Percentiles rank a stretch among this genome's conserved stretches.
Conservation (phyloP, 2,113 vertebrate genomes). For the Erpornis zantholeuca region DNA sequence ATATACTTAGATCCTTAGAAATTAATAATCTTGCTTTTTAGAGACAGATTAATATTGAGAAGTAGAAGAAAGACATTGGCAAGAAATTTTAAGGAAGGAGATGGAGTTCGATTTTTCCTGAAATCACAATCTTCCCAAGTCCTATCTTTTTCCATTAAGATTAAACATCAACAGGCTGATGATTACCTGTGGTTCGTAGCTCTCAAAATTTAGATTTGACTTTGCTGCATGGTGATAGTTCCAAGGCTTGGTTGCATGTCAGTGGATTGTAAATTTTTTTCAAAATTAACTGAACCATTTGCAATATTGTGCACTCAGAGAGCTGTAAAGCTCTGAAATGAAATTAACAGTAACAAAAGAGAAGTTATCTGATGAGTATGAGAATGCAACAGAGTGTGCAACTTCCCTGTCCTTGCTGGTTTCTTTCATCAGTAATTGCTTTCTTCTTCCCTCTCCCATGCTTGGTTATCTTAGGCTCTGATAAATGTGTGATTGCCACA, state of each 20-base stretch:
- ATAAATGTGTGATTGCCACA: neutral
- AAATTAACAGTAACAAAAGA: constrained; percentile 9
- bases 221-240: neutral
- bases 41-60: neutral
- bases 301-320: neutral
- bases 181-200: neutral
- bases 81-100: neutral
- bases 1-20: neutral
- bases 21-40: neutral
- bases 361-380: neutral
- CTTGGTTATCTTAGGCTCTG: neutral
- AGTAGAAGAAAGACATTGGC: neutral
- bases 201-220: neutral
- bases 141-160: neutral
- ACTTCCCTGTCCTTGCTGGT: neutral
- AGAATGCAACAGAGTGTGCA: neutral
- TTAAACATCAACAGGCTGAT: neutral
- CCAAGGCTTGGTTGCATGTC: neutral
- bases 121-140: neutral
- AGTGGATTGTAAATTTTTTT: neutral
- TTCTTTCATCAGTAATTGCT: neutral
- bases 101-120: neutral
- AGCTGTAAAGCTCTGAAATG: neutral
- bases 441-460: neutral
- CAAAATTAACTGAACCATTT: constrained; percentile 6